Base-by-base conservation (phyloP, 37 sponge, comb jelly and placozoan genomes). In the Haliclona indistincta region DNA sequence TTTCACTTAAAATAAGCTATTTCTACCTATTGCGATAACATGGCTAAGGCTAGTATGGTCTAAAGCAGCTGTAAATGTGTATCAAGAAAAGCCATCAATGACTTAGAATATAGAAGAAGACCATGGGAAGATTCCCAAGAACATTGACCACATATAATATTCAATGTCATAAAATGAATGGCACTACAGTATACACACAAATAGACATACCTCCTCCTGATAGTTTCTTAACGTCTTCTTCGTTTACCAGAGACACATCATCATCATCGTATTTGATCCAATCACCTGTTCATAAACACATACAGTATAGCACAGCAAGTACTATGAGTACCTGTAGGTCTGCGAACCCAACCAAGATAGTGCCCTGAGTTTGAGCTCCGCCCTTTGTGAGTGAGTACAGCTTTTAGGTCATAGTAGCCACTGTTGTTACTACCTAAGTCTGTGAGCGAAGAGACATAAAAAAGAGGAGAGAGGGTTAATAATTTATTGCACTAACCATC, bases 211-310 rank as follows among this genome's bases (percentile, higher is more conserved):
- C 99, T 56, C 99, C 99, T 40, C 99, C 99, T 43, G 94, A 93
- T 11, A 98, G 84, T 69, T 98, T 98, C 38, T 93, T 77, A 29
- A 98, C 71, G 0, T 93, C 94, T 38, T 95, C 99, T 20, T 93
- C 91, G 22, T 65, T 73, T 30, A 98, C 91, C 15, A 81, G 13
- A 32, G 83, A 70, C 13, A 98, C 88, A 34, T 83, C 80, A 52
- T 95, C 99, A 81, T 98, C 99, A 68, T 98, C 99, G 40, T 91
- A 84, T 73, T 91, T 95, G 32, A 93, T 44, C 99, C 99, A 98
- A 36, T 84, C 58, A 43, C 71, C 92, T 91, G 60, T 39, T 38
- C 0, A 1, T n/a, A n/a, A n/a, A n/a, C 35, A 36, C 53, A 38
- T 39, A 7, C 37, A 56, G 8, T 8, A 17, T 32, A 61, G 23